Conservation (phyloP, 2,888 invertebrate genomes). For the Auanema freiburgensis region DNA sequence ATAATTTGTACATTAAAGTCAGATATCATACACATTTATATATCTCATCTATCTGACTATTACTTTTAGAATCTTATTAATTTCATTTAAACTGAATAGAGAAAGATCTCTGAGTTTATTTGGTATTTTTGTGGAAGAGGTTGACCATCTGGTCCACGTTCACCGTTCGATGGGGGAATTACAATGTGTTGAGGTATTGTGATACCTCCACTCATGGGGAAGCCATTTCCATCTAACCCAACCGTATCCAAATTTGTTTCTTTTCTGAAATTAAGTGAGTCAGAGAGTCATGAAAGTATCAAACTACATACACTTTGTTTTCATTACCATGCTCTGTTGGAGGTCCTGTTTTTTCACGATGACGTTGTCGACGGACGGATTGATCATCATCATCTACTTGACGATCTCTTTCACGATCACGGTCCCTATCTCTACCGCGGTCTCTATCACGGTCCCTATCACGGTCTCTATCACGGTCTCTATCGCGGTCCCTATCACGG, state of each 20-base stretch:
- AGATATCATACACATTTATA: too few relatives aligned
- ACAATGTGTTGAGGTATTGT: conserved; percentile 63
- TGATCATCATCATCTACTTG: conserved; percentile 21
- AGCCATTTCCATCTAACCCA: not conserved
- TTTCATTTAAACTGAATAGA: too few relatives aligned
- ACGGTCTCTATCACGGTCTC: too few relatives aligned
- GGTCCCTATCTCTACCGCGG: conserved; percentile 25
- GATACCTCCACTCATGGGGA: conserved; percentile 40
- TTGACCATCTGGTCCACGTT: conserved; percentile 48
- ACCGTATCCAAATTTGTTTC: not conserved
- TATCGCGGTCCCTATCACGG: too few relatives aligned
- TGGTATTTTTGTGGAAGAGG: conserved; percentile 55
- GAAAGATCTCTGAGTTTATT: conserved; percentile 64
- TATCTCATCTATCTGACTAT: too few relatives aligned
- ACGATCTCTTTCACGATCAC: conserved; percentile 21
- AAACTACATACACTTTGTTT: not conserved
- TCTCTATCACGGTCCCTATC: too few relatives aligned
- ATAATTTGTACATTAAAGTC: too few relatives aligned
- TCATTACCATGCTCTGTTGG: not conserved
- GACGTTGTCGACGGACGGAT: not conserved
- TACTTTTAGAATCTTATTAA: too few relatives aligned
- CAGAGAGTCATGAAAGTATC: not conserved
- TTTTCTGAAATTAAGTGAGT: conserved; percentile 1
- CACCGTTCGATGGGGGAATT: conserved; percentile 52
- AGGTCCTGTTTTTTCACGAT: too few relatives aligned